These are phyloP conservation scores for Epistrophe eligans DNA, from an alignment of 2,888 invertebrate species.

Conservation along the genomic window DNA sequence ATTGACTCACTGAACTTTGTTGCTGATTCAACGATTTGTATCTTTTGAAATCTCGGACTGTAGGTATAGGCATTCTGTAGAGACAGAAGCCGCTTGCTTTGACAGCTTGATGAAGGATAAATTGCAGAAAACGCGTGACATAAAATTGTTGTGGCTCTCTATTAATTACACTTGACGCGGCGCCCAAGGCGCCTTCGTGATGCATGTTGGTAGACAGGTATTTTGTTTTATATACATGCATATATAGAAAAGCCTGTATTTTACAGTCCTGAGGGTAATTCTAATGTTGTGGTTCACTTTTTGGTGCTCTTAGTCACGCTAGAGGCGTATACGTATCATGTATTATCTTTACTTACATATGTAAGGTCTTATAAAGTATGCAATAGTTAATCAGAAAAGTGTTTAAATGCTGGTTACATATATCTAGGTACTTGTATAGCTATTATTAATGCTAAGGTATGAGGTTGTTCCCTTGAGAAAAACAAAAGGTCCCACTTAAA, in stretches of 20 bases:
- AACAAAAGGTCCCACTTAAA: not conserved
- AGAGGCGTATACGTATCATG: not conserved
- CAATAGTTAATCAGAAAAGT: conserved; percentile 6
- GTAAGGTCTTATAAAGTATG: conserved; percentile 10
- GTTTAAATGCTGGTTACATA: not conserved
- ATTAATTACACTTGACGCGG: conserved; percentile 63
- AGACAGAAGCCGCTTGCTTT: conserved; percentile 35
- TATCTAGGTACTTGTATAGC: not conserved
- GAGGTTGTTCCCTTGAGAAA: not conserved
- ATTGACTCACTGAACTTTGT: conserved; percentile 13
- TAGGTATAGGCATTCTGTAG: conserved; percentile 7
- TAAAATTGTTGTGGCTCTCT: conserved; percentile 56
- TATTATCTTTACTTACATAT: not conserved
- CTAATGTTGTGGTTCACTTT: conserved; percentile 14
- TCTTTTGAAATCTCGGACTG: conserved; percentile 2
- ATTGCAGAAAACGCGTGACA: conserved; percentile 66
- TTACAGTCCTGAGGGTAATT: not conserved
- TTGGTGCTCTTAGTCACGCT: conserved; percentile 22
- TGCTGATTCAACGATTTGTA: conserved; percentile 6
- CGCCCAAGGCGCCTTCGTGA: conserved; percentile 55
- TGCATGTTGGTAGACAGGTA: conserved; percentile 14
- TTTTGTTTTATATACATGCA: not conserved
- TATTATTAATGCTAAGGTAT: not conserved
- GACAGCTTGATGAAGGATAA: conserved; percentile 66
- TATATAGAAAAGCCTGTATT: not conserved